phyloP scores from a whole-genome alignment of 2,797 vertebrate genomes.

The Cyclopterus lumpus region DNA sequence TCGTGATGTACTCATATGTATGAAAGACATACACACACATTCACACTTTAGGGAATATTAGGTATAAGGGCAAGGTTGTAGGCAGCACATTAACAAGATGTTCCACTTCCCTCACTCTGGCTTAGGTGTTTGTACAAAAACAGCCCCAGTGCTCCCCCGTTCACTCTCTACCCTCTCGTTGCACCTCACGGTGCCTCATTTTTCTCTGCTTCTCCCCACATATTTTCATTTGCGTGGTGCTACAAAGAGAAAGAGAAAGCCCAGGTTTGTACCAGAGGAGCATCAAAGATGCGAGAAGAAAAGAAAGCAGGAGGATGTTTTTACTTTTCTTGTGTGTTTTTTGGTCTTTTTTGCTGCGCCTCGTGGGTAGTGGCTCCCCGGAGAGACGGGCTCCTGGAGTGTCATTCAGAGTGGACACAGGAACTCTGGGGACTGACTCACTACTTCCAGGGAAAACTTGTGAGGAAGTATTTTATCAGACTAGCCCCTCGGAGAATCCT shows the following conservation, averaged over 20 bases:
- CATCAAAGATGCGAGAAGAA: constrained; percentile 61
- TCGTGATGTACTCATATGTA: constrained; percentile 27
- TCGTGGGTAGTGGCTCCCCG: constrained; percentile 50
- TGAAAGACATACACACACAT: constrained; percentile 27
- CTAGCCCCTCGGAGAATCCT: constrained; percentile 48
- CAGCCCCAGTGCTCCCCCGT: constrained; percentile 39
- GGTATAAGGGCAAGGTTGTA: constrained; percentile 60
- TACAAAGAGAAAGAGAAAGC: constrained; percentile 56
- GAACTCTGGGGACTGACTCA: constrained; percentile 70
- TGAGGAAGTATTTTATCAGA: constrained; percentile 64
- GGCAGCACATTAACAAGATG: constrained; percentile 67
- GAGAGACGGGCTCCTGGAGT: constrained; percentile 57
- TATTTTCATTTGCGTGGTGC: constrained; percentile 59
- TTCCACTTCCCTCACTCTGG: constrained; percentile 56
- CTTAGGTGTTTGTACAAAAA: constrained; percentile 65
- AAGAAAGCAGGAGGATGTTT: constrained; percentile 50
- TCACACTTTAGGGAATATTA: constrained; percentile 53
- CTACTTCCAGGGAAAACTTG: constrained; percentile 67
- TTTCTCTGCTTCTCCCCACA: constrained; percentile 44
- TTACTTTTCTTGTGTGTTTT: constrained; percentile 43
- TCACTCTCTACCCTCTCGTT: constrained; percentile 47
- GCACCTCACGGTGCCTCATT: constrained; percentile 58
- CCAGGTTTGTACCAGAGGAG: constrained; percentile 51
- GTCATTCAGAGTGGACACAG: constrained; percentile 77
- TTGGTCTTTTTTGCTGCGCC: constrained; percentile 19